Percentiles rank a stretch among this genome's conserved stretches.
Evolutionary conservation across 2,797 vertebrate genomes (phyloP).

Genomic region (Mus caroli): DNA sequence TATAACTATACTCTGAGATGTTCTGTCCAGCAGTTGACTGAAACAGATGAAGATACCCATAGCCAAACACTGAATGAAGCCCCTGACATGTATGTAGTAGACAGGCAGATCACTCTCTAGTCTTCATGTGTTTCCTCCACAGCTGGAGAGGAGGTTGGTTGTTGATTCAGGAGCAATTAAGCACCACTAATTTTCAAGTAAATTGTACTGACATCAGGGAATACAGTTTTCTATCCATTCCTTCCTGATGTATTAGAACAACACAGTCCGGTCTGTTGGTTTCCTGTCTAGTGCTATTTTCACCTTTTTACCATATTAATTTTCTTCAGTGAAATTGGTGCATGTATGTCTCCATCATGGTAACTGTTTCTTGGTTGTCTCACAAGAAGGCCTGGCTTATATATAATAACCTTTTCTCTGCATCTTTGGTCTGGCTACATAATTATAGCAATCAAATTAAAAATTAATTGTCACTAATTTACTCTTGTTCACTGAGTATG

Average conservation of each 20-base stretch:
- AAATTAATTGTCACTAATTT: constrained; percentile 25
- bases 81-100: too few species aligned
- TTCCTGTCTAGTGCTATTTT: background rate
- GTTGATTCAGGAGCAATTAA: background rate
- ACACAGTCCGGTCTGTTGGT: background rate
- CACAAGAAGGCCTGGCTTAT: background rate
- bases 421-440: background rate
- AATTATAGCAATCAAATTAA: background rate
- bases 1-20: background rate
- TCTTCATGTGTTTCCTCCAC: too few species aligned
- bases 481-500: background rate
- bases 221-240: background rate
- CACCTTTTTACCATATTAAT: background rate
- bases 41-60: background rate
- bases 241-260: background rate
- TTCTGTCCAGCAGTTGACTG: background rate
- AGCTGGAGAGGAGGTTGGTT: too few species aligned
- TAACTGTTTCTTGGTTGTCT: background rate
- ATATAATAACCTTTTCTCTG: background rate
- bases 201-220: background rate
- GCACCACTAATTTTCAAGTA: background rate
- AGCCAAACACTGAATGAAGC: background rate
- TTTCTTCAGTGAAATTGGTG: background rate
- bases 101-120: too few species aligned
- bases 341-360: too few species aligned